These are phyloP conservation scores for Cephus spinipes DNA, from an alignment of 2,888 invertebrate species.

Conservation along the genomic window DNA sequence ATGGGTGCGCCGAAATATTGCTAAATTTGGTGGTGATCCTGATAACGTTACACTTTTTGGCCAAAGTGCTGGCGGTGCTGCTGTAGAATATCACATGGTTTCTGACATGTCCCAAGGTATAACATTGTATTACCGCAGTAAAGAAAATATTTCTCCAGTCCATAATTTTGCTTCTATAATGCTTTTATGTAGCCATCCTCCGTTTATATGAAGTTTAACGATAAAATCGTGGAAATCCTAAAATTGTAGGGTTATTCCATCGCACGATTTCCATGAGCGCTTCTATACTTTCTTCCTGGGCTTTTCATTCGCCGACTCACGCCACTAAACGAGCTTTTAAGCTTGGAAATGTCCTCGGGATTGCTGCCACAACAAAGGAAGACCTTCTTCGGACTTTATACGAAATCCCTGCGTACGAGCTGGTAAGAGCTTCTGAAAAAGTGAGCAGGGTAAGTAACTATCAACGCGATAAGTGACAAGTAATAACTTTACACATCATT, in stretches of 20 bases:
- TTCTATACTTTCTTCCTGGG: slow-evolving; percentile 69
- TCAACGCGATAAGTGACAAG: neutral
- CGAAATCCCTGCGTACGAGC: slow-evolving; percentile 57
- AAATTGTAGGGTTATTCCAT: slow-evolving; percentile 67
- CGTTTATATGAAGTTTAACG: neutral
- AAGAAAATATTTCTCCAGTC: neutral
- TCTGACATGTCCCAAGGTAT: slow-evolving; percentile 40
- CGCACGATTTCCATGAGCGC: slow-evolving; percentile 72
- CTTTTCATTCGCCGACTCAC: slow-evolving; percentile 42
- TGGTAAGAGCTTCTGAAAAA: slow-evolving; percentile 61
- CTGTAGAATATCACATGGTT: slow-evolving; percentile 37
- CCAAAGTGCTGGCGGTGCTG: slow-evolving; percentile 68
- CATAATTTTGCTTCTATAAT: neutral
- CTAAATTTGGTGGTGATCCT: slow-evolving; percentile 68
- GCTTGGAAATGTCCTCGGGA: slow-evolving; percentile 59
- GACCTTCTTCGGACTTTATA: slow-evolving; percentile 63
- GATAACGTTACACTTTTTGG: slow-evolving; percentile 70
- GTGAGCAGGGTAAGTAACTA: slow-evolving; percentile 34
- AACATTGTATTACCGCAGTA: neutral
- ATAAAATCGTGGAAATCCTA: slow-evolving; percentile 33
- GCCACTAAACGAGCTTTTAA: slow-evolving; percentile 52
- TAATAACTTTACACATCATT: neutral
- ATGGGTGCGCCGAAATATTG: slow-evolving; percentile 70
- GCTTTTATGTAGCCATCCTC: neutral
- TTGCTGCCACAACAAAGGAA: slow-evolving; percentile 47